Evolutionary conservation across 2,113 vertebrate species (phyloP).

Genomic region (Ibidorhyncha struthersii): DNA sequence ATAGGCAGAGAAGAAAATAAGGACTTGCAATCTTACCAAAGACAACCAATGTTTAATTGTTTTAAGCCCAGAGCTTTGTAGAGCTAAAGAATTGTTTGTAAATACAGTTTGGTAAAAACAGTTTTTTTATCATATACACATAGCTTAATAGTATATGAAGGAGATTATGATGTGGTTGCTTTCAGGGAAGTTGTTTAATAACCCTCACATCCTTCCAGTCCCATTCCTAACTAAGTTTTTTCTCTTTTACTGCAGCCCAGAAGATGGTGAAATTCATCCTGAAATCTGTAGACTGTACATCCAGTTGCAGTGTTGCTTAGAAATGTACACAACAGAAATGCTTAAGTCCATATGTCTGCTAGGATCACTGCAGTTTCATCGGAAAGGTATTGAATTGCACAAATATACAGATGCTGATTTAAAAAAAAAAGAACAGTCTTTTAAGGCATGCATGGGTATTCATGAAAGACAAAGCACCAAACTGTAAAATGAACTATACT

Average conservation of each 20-base stretch:
- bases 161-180: neutral
- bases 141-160: neutral
- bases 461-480: neutral
- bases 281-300: slow-evolving; percentile 98
- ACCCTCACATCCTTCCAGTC: neutral
- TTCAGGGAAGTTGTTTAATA: neutral
- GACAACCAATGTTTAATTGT: neutral
- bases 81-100: neutral
- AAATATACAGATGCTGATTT: neutral
- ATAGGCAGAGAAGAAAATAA: neutral
- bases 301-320: slow-evolving; percentile 96
- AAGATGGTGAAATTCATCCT: slow-evolving; percentile 97
- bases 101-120: neutral
- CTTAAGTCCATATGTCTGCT: slow-evolving; percentile 95
- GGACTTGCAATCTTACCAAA: neutral
- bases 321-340: slow-evolving; percentile 99
- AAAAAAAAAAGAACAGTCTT: neutral
- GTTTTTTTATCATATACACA: neutral
- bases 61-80: neutral
- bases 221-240: neutral
- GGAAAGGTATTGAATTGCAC: slow-evolving; percentile 85
- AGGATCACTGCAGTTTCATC: slow-evolving; percentile 94
- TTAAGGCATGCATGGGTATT: neutral
- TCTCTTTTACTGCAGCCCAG: slow-evolving; percentile 82
- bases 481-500: neutral